Evolutionary conservation across 1,140 invertebrate species (phyloP), one percentile per base, ranked within the genome.

Genomic region (Drosophila yakuba): DNA sequence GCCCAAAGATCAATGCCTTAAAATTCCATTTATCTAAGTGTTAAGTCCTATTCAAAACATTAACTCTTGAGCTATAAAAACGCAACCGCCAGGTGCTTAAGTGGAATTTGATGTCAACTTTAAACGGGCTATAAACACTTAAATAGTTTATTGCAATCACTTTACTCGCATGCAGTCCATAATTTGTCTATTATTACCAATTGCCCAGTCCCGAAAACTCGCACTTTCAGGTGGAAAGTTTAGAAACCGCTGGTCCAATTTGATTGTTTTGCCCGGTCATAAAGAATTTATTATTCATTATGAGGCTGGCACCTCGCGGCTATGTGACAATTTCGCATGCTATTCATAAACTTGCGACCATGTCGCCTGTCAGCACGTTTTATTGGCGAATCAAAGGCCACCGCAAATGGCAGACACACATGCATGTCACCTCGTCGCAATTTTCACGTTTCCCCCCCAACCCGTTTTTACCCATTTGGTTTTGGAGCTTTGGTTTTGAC

Each of bases 351-450:
- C 45, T 75, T 41, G 38, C 20, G 43, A 14, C 35, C 15, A 47
- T 20, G 47, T 38, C 35, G 39, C 39, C 73, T 75, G 72, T 75
- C 73, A 75, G 43, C 61, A 72, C 59, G 72, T 75, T 75, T 75
- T 75, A 75, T 76, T 75, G 73, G 52, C 72, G 66, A 75, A 75
- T 75, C 73, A 75, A 75, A 75, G 66, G 73, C 73, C 61, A 66
- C 73, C 73, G 61, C 72, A 74, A 74, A 63, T 74, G 69, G 58
- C 57, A 55, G 25, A 43, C 51, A 38, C 35, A 50, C 56, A 43
- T 20, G 39, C 38, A 38, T 52, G n/a, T 15, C 14, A 1, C n/a
- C 36, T 12, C 44, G 15, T 5, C 4, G 12, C 23, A 35, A 23
- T 44, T 43, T 45, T 14, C 11, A 38, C 20, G 39, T 11, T 12